A percentile compares a stretch with the other conserved stretches of the same genome.
Conservation (phyloP, 2,797 vertebrate genomes). For the Mionectes olivaceus region DNA sequence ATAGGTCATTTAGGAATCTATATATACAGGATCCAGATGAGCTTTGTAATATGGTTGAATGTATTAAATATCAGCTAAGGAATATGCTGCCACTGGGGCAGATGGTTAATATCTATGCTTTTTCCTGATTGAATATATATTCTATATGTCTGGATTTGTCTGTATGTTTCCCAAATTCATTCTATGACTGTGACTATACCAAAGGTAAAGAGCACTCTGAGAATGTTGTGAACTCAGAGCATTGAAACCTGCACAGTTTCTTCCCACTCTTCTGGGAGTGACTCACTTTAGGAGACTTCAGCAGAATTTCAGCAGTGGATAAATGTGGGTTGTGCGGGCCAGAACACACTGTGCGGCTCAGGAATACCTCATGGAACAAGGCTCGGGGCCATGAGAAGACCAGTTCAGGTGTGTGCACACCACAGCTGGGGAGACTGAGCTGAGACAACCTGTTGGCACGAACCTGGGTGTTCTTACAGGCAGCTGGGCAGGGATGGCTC, state of each 20-base stretch:
- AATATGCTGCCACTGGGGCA: not conserved
- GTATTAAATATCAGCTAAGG: not conserved
- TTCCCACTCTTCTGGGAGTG: no score
- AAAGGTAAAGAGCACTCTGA: not conserved
- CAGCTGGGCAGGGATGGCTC: not conserved
- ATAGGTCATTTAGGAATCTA: not conserved
- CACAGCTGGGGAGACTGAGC: no score
- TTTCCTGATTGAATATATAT: not conserved
- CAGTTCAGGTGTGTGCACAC: accelerated
- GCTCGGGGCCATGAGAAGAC: accelerated
- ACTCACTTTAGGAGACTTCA: not conserved
- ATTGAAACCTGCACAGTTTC: not conserved
- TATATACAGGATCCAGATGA: not conserved
- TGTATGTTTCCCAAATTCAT: not conserved
- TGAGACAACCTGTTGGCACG: not conserved
- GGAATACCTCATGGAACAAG: not conserved
- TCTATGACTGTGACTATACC: not conserved
- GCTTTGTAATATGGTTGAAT: not conserved
- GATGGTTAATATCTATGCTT: not conserved
- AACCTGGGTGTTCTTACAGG: not conserved
- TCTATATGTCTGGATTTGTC: not conserved
- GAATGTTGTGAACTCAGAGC: not conserved
- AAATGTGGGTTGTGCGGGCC: accelerated
- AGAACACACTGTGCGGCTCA: accelerated
- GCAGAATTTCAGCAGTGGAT: not conserved